Conservation (phyloP, 2,113 vertebrate genomes). For the Rhinogobius similis region DNA sequence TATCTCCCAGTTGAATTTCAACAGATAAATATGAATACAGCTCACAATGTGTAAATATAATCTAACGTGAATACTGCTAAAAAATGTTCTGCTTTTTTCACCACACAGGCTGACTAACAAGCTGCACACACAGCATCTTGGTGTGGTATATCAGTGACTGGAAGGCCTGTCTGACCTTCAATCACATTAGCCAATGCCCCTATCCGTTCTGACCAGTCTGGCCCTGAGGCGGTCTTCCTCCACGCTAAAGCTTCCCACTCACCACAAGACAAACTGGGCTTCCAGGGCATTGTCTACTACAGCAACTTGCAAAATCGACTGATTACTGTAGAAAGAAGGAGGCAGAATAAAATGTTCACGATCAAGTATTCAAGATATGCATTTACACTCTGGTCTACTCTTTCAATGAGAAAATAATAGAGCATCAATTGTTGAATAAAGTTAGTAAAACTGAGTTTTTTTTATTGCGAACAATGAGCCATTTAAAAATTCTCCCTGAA, state of each 20-base stretch:
- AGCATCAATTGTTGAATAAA: no score
- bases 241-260: conserved; percentile 32
- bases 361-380: background rate
- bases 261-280: conserved; percentile 19
- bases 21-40: no score
- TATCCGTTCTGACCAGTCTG: conserved; percentile 45
- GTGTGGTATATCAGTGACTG: conserved; percentile 35
- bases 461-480: conserved; percentile 30
- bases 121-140: conserved; percentile 36
- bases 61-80: background rate
- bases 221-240: conserved; percentile 51
- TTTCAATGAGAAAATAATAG: conserved; percentile 6
- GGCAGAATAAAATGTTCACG: background rate
- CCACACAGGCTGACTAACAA: conserved; percentile 6
- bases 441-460: conserved; percentile 30
- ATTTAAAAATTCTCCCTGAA: conserved; percentile 16
- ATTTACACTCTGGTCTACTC: conserved; percentile 8
- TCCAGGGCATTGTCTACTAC: conserved; percentile 52
- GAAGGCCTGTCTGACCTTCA: conserved; percentile 73
- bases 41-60: background rate
- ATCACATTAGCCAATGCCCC: conserved; percentile 44
- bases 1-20: no score
- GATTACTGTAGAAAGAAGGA: conserved; percentile 14
- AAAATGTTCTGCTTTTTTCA: background rate
- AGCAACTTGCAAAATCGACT: conserved; percentile 34